phyloP scores from a whole-genome alignment of 1,140 invertebrate species.

The Tetranychus cinnabarinus region DNA sequence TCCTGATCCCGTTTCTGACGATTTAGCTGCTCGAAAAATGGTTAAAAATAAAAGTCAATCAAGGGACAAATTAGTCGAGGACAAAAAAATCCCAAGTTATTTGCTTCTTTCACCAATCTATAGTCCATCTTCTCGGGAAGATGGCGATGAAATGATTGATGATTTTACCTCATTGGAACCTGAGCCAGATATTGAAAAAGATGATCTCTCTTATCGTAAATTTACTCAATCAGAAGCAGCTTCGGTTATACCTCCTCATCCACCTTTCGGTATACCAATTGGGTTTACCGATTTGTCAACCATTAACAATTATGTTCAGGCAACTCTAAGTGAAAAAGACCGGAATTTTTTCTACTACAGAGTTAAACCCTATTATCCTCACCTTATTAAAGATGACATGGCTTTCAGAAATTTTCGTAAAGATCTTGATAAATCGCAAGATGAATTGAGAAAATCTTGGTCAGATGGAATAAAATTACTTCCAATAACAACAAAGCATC shows the following conservation, averaged over 20 bases:
- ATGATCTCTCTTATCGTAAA: constrained; percentile 57
- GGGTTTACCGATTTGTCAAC: background rate
- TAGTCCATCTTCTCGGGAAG: constrained; percentile 14
- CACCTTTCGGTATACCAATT: constrained; percentile 58
- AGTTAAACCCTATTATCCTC: constrained; percentile 25
- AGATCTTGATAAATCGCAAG: constrained; percentile 23
- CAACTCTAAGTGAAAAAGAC: background rate
- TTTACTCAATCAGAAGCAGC: constrained; percentile 43
- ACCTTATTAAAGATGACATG: constrained; percentile 59
- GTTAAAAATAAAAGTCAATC: constrained; percentile 18
- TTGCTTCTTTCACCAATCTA: constrained; percentile 41
- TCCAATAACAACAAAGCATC: too few relatives aligned
- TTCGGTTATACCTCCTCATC: constrained; percentile 49
- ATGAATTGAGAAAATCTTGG: too few relatives aligned
- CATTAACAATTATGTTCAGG: background rate
- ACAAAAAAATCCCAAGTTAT: constrained; percentile 39
- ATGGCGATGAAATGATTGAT: constrained; percentile 9
- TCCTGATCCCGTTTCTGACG: constrained; percentile 40
- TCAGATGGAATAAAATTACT: too few relatives aligned
- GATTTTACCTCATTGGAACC: constrained; percentile 11
- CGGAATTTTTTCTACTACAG: background rate
- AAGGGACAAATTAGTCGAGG: background rate
- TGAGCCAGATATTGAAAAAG: constrained; percentile 51
- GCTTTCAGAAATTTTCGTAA: constrained; percentile 58
- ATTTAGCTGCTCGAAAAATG: constrained; percentile 50